These are phyloP conservation scores for Esperia sulphurella DNA, from an alignment of 2,888 invertebrate genomes.

Conservation along the genomic window DNA sequence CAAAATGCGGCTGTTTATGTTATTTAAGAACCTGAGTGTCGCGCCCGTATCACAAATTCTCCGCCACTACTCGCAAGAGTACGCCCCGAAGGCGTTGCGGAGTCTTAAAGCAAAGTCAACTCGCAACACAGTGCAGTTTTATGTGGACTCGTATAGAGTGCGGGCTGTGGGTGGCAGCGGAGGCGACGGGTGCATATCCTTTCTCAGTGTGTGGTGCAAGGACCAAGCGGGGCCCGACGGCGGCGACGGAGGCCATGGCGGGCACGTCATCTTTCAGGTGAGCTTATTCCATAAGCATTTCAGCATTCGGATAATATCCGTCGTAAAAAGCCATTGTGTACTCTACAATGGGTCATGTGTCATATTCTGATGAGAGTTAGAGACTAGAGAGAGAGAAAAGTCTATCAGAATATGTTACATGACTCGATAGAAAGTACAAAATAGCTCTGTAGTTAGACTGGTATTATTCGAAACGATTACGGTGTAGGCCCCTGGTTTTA, in stretches of 20 bases:
- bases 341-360: too few species aligned
- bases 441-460: too few species aligned
- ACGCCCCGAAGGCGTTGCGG: slow-evolving; percentile 52
- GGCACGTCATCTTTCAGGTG: slow-evolving; percentile 90
- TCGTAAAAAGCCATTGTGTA: too few species aligned
- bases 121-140: slow-evolving; percentile 72
- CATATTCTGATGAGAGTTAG: too few species aligned
- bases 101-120: slow-evolving; percentile 64
- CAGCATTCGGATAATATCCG: too few species aligned
- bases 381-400: too few species aligned
- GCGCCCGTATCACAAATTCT: slow-evolving; percentile 14
- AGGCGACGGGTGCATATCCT: slow-evolving; percentile 95
- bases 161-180: slow-evolving; percentile 90
- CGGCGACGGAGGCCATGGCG: slow-evolving; percentile 97
- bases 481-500: too few species aligned
- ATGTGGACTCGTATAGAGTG: slow-evolving; percentile 85
- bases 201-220: slow-evolving; percentile 89
- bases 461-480: too few species aligned
- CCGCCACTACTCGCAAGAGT: slow-evolving; percentile 26
- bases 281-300: too few species aligned
- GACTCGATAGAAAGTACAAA: too few species aligned
- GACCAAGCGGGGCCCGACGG: slow-evolving; percentile 97
- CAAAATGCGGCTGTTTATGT: slow-evolving; percentile 31
- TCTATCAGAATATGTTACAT: too few species aligned
- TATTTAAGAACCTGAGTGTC: slow-evolving; percentile 28